A percentile compares a stretch with the other conserved stretches of the same genome.
These are phyloP conservation scores for Drosophila biarmipes DNA, from an alignment of 1,140 invertebrate genomes.

Conservation along the genomic window DNA sequence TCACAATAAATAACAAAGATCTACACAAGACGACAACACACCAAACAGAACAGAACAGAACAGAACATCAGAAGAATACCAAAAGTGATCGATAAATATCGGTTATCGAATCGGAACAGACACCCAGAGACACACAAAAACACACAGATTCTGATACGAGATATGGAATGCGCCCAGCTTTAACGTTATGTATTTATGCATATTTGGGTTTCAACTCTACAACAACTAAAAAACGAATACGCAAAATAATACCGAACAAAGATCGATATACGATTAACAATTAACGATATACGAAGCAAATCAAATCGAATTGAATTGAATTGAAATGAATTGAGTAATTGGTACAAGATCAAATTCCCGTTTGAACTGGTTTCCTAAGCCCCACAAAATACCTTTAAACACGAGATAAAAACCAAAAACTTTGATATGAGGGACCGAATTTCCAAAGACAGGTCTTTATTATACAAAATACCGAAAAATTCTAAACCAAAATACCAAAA, in stretches of 20 bases:
- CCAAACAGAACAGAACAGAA: slow-evolving; percentile 34
- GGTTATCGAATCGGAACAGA: slow-evolving; percentile 4
- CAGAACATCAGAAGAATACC: slow-evolving; percentile 24
- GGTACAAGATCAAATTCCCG: slow-evolving; percentile 56
- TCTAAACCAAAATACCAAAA: slow-evolving; percentile 24
- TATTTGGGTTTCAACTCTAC: slow-evolving; percentile 78
- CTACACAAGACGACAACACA: slow-evolving; percentile 37
- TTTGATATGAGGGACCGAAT: slow-evolving; percentile 80
- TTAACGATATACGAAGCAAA: slow-evolving; percentile 3
- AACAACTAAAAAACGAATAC: slow-evolving; percentile 29
- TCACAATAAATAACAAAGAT: slow-evolving; percentile 61
- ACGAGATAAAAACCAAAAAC: slow-evolving; percentile 48
- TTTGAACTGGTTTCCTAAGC: slow-evolving; percentile 78
- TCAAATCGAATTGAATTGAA: slow-evolving; percentile 16
- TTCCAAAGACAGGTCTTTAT: slow-evolving; percentile 76
- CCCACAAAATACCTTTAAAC: slow-evolving; percentile 47
- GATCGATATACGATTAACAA: slow-evolving; percentile 9
- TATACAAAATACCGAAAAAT: slow-evolving; percentile 58
- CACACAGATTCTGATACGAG: slow-evolving; percentile 12
- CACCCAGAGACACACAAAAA: slow-evolving; percentile 4
- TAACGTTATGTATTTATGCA: slow-evolving; percentile 69
- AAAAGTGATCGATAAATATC: slow-evolving; percentile 11
- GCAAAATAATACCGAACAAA: slow-evolving; percentile 20
- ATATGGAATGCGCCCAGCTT: slow-evolving; percentile 69
- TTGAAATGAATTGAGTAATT: slow-evolving; percentile 32